Evolutionary conservation across 2,113 vertebrate species (phyloP), one percentile per base, ranked within the genome.

Genomic region (Melanocharis versteri): DNA sequence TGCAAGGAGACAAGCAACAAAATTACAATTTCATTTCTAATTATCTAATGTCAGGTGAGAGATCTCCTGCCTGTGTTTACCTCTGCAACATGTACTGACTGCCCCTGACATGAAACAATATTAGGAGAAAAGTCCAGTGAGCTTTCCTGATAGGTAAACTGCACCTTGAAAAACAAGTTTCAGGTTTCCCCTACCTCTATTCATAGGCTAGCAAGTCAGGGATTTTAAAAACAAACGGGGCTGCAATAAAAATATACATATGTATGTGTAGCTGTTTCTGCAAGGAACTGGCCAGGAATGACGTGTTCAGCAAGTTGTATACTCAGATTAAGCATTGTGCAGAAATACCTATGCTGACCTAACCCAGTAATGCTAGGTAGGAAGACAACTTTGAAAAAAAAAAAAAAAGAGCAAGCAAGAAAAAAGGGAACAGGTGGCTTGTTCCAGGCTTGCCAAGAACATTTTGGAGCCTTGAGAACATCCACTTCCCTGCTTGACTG

Each of bases 401-500:
- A 10, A 27, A 39, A 40, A 45, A 50, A 40, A 31, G 1, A 33
- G 11, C 22, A 13, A 69, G 23, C 23, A 50, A 48, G 6, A 21
- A 54, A 77, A 83, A 82, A 53, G 14, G 39, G 72, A 94, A 72
- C 87, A 93, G 87, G 95, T 93, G 93, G 87, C 75, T 93, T 91
- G 44, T 70, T 93, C 50, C 45, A 73, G 50, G 39, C 71, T 45
- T 94, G 78, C 82, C 90, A 93, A 88, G 95, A 95, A 91, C 82
- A 66, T 83, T 95, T 91, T 83, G 68, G 82, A 87, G 50, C 39
- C 82, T 96, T 88, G 57, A 94, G 70, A 96, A 95, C 45, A 83
- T 86, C 35, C 17, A 73, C 62, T 96, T 50, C 71, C 33, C 62
- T 96, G 66, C 81, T 89, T 94, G 62, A 33, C 37, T 85, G 66